Evolutionary conservation across 1,140 invertebrate genomes (phyloP).

Genomic region (Lucilia sericata): DNA sequence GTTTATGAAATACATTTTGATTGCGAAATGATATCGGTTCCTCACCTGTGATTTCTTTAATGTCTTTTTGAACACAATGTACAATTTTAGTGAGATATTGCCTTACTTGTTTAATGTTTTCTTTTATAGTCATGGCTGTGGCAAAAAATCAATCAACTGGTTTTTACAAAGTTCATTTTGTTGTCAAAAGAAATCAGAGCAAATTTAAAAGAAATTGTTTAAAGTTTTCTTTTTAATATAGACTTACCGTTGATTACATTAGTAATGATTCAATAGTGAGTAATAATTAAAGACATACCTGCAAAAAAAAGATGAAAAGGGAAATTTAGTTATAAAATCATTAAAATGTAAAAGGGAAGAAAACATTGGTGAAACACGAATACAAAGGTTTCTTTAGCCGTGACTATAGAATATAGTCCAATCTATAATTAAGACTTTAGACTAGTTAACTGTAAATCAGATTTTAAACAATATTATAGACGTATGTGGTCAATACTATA

Average conservation of each 20-base stretch:
- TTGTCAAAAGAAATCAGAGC: constrained; percentile 15
- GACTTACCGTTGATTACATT: background rate
- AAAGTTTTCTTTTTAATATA: background rate
- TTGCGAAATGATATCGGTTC: background rate
- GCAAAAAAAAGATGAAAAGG: background rate
- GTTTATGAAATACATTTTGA: background rate
- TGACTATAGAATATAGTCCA: no score
- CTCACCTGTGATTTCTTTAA: background rate
- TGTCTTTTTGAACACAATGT: background rate
- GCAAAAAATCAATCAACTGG: background rate
- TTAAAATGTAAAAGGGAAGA: no score
- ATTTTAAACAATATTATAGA: no score
- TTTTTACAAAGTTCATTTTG: background rate
- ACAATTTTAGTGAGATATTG: no score
- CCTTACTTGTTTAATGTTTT: no score
- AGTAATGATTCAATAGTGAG: background rate
- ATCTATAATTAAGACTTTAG: no score
- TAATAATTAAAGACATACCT: background rate
- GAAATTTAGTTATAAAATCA: background rate
- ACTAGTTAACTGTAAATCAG: no score
- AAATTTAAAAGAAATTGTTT: background rate
- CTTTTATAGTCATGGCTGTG: background rate
- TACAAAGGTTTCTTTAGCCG: no score
- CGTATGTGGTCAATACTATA: no score
- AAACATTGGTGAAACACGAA: no score